Conservation (phyloP, 2,797 vertebrate genomes). For the Microctenopoma lineatum region DNA sequence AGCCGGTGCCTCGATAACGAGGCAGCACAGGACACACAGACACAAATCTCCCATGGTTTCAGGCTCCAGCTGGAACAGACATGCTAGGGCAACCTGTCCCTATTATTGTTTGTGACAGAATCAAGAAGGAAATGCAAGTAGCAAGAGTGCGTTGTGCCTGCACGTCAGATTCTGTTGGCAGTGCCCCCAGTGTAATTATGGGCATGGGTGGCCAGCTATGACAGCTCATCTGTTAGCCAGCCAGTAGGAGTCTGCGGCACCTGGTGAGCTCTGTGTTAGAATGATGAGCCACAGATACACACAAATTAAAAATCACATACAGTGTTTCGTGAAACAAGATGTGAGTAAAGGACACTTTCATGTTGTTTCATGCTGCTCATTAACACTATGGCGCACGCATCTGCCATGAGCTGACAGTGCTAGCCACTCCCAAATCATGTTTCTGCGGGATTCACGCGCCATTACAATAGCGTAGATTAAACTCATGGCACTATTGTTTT, state of each 20-base stretch:
- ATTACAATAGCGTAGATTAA: slow-evolving; percentile 41
- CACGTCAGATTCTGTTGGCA: slow-evolving; percentile 76
- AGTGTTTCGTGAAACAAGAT: slow-evolving; percentile 41
- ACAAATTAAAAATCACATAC: slow-evolving; percentile 71
- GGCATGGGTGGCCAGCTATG: slow-evolving; percentile 84
- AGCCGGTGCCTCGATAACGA: slow-evolving; percentile 53
- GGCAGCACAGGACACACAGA: slow-evolving; percentile 51
- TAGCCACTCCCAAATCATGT: slow-evolving; percentile 41
- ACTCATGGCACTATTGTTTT: slow-evolving; percentile 60
- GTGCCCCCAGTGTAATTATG: slow-evolving; percentile 82
- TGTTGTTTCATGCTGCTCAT: slow-evolving; percentile 28
- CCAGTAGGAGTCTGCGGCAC: slow-evolving; percentile 73
- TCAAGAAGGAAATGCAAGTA: slow-evolving; percentile 79
- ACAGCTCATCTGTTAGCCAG: slow-evolving; percentile 86
- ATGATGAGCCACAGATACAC: slow-evolving; percentile 66
- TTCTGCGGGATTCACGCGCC: slow-evolving; percentile 39
- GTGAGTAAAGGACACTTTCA: slow-evolving; percentile 29
- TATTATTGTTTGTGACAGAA: slow-evolving; percentile 83
- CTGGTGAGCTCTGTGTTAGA: slow-evolving; percentile 69
- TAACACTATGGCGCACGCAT: slow-evolving; percentile 28
- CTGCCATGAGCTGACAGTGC: slow-evolving; percentile 33
- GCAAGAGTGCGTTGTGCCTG: slow-evolving; percentile 63
- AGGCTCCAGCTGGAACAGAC: slow-evolving; percentile 75
- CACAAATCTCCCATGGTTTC: slow-evolving; percentile 65
- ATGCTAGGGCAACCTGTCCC: slow-evolving; percentile 74